Evolutionary conservation across 1,140 invertebrate species (phyloP).

Genomic region (Cydia strobilella): DNA sequence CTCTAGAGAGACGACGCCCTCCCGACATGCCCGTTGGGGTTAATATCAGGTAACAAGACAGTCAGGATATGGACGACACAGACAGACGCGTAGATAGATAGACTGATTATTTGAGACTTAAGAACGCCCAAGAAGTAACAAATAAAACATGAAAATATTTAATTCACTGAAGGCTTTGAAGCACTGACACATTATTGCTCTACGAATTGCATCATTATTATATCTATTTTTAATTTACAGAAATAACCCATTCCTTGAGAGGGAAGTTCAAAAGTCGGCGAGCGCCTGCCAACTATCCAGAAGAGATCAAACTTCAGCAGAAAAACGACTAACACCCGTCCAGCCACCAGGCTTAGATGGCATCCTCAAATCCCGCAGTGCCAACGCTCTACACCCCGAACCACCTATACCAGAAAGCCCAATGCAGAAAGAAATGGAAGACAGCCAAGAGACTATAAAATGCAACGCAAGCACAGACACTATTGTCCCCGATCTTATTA

Average conservation of each 20-base stretch:
- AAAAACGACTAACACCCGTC: conserved; percentile 59
- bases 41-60: conserved; percentile 69
- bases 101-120: too few relatives aligned
- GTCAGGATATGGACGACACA: too few relatives aligned
- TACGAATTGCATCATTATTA: too few relatives aligned
- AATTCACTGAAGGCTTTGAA: too few relatives aligned
- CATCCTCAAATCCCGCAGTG: conserved; percentile 70
- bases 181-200: too few relatives aligned
- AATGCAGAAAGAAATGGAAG: conserved; percentile 40
- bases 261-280: conserved; percentile 81
- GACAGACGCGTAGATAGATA: too few relatives aligned
- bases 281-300: conserved; percentile 78
- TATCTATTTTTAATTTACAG: conserved; percentile 43
- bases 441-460: conserved; percentile 57
- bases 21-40: conserved; percentile 80
- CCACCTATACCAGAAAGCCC: conserved; percentile 38
- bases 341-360: conserved; percentile 52
- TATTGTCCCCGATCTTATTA: conserved; percentile 54
- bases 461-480: conserved; percentile 63
- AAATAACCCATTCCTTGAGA: conserved; percentile 78
- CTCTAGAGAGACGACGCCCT: conserved; percentile 79
- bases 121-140: too few relatives aligned
- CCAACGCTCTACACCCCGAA: conserved; percentile 66
- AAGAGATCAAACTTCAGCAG: conserved; percentile 60
- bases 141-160: too few relatives aligned